Percentiles rank a stretch among this genome's conserved stretches.
These are phyloP conservation scores for Herminia tarsipennalis DNA, from an alignment of 2,888 invertebrate species.

Conservation along the genomic window DNA sequence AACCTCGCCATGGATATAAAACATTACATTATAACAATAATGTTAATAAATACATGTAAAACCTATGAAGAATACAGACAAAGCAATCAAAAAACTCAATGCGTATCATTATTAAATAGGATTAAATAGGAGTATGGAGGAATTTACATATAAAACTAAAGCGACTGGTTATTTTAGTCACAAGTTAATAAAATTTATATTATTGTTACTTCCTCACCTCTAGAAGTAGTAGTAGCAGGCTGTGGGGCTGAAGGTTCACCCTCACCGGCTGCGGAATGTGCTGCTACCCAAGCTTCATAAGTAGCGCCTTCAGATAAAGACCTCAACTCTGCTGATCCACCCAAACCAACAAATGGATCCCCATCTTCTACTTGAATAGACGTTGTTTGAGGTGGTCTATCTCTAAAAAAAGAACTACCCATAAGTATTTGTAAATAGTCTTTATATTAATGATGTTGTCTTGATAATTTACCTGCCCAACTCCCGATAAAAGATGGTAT, in stretches of 20 bases:
- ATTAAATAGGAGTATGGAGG: too few species aligned
- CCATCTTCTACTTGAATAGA: slow-evolving; percentile 75
- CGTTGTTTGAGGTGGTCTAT: slow-evolving; percentile 76
- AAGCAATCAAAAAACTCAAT: too few species aligned
- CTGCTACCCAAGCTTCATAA: slow-evolving; percentile 95
- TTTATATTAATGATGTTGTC: background rate
- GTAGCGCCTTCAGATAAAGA: slow-evolving; percentile 90
- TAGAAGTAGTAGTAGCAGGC: slow-evolving; percentile 90
- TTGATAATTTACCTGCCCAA: slow-evolving; percentile 84
- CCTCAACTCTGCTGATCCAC: slow-evolving; percentile 87
- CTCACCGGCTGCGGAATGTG: slow-evolving; percentile 92
- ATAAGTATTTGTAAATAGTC: too few species aligned
- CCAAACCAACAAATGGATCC: slow-evolving; percentile 72
- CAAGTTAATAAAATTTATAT: too few species aligned
- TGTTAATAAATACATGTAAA: too few species aligned
- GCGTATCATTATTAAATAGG: too few species aligned
- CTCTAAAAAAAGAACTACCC: slow-evolving; percentile 64
- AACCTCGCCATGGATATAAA: too few species aligned
- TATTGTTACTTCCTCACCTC: too few species aligned
- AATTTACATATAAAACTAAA: too few species aligned
- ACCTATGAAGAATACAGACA: too few species aligned
- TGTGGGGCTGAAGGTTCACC: slow-evolving; percentile 91
- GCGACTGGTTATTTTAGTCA: too few species aligned
- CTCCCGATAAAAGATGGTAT: slow-evolving; percentile 92
- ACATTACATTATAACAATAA: too few species aligned